phyloP scores from a whole-genome alignment of 2,888 invertebrate genomes.

The Resseliella maxima region DNA sequence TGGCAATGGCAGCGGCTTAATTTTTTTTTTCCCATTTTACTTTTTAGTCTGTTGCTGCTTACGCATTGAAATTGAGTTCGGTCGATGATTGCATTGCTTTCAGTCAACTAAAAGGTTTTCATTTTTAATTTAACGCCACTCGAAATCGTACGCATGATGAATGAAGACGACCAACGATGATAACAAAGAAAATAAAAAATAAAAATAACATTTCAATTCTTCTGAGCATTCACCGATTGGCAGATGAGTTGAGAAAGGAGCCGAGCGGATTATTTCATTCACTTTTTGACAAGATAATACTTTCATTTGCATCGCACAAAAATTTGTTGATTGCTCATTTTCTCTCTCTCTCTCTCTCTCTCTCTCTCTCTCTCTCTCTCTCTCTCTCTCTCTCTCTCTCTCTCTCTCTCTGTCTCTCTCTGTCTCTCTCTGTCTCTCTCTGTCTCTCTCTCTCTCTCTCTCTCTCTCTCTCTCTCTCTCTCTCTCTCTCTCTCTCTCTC shows the following conservation, averaged over 20 bases:
- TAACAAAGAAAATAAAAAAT: too few species aligned
- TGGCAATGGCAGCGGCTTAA: not conserved
- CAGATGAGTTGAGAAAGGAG: not conserved
- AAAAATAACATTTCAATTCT: conserved; percentile 49
- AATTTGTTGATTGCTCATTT: not conserved
- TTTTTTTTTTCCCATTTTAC: not conserved
- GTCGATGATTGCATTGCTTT: not conserved
- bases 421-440: not conserved
- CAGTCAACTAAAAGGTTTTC: conserved; percentile 19
- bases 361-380: not conserved
- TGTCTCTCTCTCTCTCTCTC: not conserved
- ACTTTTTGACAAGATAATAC: conserved; percentile 48
- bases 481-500: not conserved
- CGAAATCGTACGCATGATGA: conserved; percentile 19
- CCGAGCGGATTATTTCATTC: conserved; percentile 24
- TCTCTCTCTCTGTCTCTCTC: too few species aligned
- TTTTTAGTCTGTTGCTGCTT: not conserved
- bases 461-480: not conserved
- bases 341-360: not conserved
- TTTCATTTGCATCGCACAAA: conserved; percentile 39
- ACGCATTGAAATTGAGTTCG: not conserved
- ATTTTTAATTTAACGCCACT: conserved; percentile 49
- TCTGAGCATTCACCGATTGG: not conserved
- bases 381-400: not conserved
- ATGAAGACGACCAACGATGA: not conserved